A percentile compares a stretch with the other conserved stretches of the same genome.
These are phyloP conservation scores for Empidonax traillii DNA, from an alignment of 2,113 vertebrate genomes.

Conservation along the genomic window DNA sequence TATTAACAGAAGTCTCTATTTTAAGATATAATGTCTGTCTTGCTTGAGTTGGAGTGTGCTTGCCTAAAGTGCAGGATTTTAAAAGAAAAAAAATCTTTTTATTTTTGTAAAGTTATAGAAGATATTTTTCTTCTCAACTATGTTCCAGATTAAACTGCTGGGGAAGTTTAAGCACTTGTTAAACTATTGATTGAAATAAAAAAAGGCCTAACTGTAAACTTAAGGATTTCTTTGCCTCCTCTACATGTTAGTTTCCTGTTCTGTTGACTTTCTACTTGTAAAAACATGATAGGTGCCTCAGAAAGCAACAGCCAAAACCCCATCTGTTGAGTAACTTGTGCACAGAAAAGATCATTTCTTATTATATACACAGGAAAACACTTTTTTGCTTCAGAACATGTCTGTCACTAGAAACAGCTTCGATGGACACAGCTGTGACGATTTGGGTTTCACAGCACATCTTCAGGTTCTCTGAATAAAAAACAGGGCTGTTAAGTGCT, in stretches of 20 bases:
- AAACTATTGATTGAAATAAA: slow-evolving; percentile 61
- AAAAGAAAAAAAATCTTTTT: neutral
- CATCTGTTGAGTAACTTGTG: neutral
- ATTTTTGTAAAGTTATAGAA: slow-evolving; percentile 61
- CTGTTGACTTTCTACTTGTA: neutral
- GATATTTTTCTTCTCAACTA: slow-evolving; percentile 46
- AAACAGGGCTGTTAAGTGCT: neutral
- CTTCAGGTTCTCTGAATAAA: neutral
- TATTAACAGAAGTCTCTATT: neutral
- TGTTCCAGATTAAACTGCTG: slow-evolving; percentile 50
- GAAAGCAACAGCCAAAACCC: neutral
- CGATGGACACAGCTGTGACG: neutral
- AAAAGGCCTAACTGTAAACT: neutral
- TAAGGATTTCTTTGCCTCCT: neutral
- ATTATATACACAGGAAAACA: neutral
- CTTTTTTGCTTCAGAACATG: neutral
- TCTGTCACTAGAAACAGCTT: neutral
- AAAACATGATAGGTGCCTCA: neutral
- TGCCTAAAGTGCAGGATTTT: slow-evolving; percentile 27
- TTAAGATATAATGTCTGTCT: neutral
- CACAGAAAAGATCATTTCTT: neutral
- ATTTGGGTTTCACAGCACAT: neutral
- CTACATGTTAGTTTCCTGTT: neutral
- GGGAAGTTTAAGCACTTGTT: slow-evolving; percentile 56
- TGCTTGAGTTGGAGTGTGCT: neutral